Evolutionary conservation across 1,140 invertebrate species (phyloP).

Genomic region (Calephelis virginiensis): DNA sequence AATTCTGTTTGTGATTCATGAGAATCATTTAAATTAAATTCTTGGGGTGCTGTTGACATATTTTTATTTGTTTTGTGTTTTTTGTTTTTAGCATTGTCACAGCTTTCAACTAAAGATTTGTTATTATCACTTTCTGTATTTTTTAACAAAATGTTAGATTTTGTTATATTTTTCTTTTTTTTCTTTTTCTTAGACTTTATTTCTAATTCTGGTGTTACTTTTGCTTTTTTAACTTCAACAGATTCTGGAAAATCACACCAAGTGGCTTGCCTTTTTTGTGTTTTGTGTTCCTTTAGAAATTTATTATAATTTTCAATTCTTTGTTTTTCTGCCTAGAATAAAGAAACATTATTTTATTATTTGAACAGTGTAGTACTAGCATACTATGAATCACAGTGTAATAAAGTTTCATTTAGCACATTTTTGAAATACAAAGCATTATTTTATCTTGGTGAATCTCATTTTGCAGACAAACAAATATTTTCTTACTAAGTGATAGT

Average conservation of each 20-base stretch:
- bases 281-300: constrained; percentile 77
- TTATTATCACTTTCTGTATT: background rate
- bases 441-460: no score
- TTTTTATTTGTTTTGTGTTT: constrained; percentile 20
- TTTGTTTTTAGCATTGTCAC: constrained; percentile 19
- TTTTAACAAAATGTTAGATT: background rate
- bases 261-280: constrained; percentile 63
- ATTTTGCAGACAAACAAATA: no score
- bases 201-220: constrained; percentile 23
- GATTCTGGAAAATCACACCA: constrained; percentile 79
- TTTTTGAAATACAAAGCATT: no score
- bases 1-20: background rate
- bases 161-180: constrained; percentile 32
- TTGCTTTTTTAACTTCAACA: constrained; percentile 38
- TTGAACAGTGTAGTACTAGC: no score
- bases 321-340: constrained; percentile 68
- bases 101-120: background rate
- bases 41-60: background rate
- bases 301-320: constrained; percentile 78
- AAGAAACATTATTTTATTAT: background rate
- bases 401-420: no score
- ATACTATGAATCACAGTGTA: no score
- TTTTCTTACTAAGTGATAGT: no score
- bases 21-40: constrained; percentile 1
- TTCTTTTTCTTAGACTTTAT: constrained; percentile 43